Percentiles rank a stretch among this genome's conserved stretches.
These are phyloP conservation scores for Odocoileus virginianus DNA, from an alignment of 2,113 vertebrate species.

Conservation along the genomic window DNA sequence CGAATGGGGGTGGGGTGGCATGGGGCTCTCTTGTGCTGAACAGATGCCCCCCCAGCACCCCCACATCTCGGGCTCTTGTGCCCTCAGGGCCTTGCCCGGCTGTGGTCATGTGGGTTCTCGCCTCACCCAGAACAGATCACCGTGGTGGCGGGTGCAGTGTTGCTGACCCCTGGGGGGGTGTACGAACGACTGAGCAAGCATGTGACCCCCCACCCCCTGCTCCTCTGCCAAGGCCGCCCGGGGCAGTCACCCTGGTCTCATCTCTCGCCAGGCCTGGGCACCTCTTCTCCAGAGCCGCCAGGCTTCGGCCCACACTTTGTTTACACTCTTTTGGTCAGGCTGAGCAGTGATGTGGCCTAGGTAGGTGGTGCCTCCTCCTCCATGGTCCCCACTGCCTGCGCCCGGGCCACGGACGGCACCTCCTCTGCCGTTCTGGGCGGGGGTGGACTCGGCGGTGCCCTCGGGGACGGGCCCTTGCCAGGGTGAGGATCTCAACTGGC, in stretches of 20 bases:
- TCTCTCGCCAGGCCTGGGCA: conserved; percentile 91
- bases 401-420: not conserved
- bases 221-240: conserved; percentile 70
- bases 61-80: not conserved
- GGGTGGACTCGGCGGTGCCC: not conserved
- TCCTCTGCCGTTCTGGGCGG: not conserved
- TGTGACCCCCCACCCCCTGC: not conserved
- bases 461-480: not conserved
- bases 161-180: not conserved
- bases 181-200: not conserved
- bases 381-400: conserved; percentile 55
- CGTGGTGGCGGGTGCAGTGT: not conserved
- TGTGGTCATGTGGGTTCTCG: not conserved
- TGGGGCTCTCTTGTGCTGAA: not conserved
- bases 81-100: not conserved
- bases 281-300: conserved; percentile 91
- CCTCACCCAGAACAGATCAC: not conserved
- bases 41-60: not conserved
- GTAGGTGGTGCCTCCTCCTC: conserved; percentile 85
- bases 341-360: conserved; percentile 91
- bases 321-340: conserved; percentile 92
- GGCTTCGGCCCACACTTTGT: conserved; percentile 91
- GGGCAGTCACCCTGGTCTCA: conserved; percentile 89
- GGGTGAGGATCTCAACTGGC: not conserved
- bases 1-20: not conserved